These are phyloP conservation scores for Drosophila bocki DNA, from an alignment of 1,140 invertebrate genomes.

Conservation along the genomic window DNA sequence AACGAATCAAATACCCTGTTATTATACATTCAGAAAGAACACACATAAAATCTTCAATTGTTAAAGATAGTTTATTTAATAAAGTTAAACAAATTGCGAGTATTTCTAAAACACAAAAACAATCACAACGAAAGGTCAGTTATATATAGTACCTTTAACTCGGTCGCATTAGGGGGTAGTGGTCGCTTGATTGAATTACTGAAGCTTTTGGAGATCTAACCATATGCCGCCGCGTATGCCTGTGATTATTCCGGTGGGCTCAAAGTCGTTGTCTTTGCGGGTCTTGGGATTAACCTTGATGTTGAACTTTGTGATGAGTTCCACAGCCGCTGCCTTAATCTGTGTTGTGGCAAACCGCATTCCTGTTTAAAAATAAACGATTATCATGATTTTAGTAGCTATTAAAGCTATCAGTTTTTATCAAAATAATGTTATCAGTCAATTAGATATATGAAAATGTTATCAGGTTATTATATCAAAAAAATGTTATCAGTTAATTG, in stretches of 20 bases:
- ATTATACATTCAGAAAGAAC: neutral
- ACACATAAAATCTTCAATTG: neutral
- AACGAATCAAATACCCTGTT: no score
- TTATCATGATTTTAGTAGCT: neutral
- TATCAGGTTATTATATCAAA: neutral
- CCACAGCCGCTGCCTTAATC: slow-evolving; percentile 72
- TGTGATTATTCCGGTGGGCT: slow-evolving; percentile 39
- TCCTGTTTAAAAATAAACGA: slow-evolving; percentile 27
- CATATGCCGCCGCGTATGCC: slow-evolving; percentile 63
- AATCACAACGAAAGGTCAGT: neutral
- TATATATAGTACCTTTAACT: neutral
- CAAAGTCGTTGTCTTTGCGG: slow-evolving; percentile 59
- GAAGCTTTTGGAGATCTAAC: slow-evolving; percentile 56
- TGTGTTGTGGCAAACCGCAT: slow-evolving; percentile 74
- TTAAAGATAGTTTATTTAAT: neutral
- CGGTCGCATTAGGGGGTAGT: neutral
- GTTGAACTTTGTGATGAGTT: slow-evolving; percentile 68
- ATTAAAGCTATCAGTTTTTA: no score
- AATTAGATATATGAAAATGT: neutral
- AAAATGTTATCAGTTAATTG: neutral
- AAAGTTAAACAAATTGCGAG: neutral
- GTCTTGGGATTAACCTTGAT: slow-evolving; percentile 71
- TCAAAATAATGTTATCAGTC: neutral
- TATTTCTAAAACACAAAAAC: neutral
- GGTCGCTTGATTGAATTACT: slow-evolving; percentile 16